Base-by-base conservation (phyloP, 2,113 vertebrate genomes). In the Puffinus mauretanicus region DNA sequence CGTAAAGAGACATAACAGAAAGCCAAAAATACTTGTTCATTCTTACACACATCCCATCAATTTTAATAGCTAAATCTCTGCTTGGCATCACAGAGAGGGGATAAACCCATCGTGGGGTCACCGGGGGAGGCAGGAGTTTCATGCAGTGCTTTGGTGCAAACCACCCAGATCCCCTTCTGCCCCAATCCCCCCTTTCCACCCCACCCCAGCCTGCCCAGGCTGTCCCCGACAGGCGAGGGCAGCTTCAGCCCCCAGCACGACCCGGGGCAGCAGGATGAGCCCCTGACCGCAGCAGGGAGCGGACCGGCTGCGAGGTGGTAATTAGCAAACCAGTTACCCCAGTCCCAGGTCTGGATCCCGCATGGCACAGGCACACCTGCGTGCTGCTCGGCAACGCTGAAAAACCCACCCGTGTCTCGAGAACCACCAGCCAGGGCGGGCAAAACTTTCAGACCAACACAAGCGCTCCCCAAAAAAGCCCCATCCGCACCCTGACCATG, bases 281-380 rank as follows among this genome's bases (percentile, higher is more conserved):
- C 81, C 52, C 73, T 40, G 88, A 57, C 44, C 7, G 10, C 65
- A 17, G 40, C 0, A 3, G 66, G 61, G n/a, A 79, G 73, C 20
- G 4, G 42, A 58, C 9, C 1, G 4, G 24, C 80, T 88, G 52
- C 12, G 6, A 86, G 75, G 20, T 2, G 78, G 14, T 57, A 72
- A 90, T 79, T 52, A 91, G 16, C 82, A 76, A 93, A 96, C 90
- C 66, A 85, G 94, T 95, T 87, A 91, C 70, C 92, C 92, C 88
- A 76, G 94, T 95, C 71, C 67, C n/a, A 4, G 29, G 38, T 26
- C 61, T 19, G 86, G 91, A 54, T 67, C 46, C 40, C 36, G 87
- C 84, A 6, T 6, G 34, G 38, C 62, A 21, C 13, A 11, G 79
- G 64, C 86, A 71, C 83, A 64, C 29, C 80, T 7, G 19, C 1